Base-by-base conservation (phyloP, 2,888 invertebrate species). In the Brenthis ino region DNA sequence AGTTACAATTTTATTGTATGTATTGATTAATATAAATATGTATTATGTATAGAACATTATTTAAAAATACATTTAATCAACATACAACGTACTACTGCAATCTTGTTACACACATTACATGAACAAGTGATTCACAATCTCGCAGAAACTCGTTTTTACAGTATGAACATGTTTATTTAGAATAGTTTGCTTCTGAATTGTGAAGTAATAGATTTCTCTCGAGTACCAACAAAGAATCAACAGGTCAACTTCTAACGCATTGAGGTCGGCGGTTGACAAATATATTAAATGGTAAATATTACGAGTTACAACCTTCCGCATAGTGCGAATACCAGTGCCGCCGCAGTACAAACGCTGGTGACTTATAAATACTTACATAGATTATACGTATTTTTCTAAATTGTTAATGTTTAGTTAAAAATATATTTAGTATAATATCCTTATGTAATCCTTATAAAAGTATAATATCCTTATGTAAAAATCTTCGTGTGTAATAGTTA, bases 221-320 rank as follows among this genome's bases (percentile, higher is more conserved):
- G 24, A 69, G 48, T 67, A 73, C 68, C 69, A 70, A 74, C 70
- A 72, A 68, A 69, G 67, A 69, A 63, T 64, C 67, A 67, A 70
- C 70, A 50, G 73, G 73, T 72, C 74, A 74, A 71, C 64, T 64
- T 70, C 67, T 73, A 72, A 74, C 68, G 70, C 70, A 68, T 73
- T 68, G 47, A 68, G 73, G 73, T 72, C 65, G 68, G 58, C 64
- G 68, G 57, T 69, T 70, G 65, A 72, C 70, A 68, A 71, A 68
- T 65, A 70, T 67, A 69, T 69, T 74, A 72, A 73, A 74, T 74
- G 71, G 70, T 75, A 74, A 77, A 74, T 75, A 75, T 75, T 76
- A 75, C 73, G 70, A 68, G 69, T 70, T 71, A 72, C 74, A 77
- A 74, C 76, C 69, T 87, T 88, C 88, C 88, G 88, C 88, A 86